Evolutionary conservation across 2,113 vertebrate genomes (phyloP), one percentile per base, ranked within the genome.

Genomic region (Probosciger aterrimus): DNA sequence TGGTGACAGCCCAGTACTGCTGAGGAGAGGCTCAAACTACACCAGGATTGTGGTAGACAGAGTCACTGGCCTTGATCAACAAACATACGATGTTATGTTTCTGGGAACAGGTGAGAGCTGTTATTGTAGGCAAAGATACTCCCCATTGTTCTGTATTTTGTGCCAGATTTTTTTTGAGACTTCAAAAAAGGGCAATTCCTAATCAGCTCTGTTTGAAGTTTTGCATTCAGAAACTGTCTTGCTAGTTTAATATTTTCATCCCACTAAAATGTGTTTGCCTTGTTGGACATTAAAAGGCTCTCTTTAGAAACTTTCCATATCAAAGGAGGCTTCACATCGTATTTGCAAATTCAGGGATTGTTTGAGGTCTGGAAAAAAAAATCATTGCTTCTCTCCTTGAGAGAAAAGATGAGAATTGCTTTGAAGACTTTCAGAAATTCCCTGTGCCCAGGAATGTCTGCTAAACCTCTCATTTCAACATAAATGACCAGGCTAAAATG

Each of bases 41-140:
- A 97, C 97, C 46, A 97, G 97, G 69, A 97, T 98, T 10, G 98
- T 97, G 1, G 98, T 98, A 82, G 98, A 98, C 87, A 90, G 92
- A 19, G 93, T 97, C 60, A 24, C 68, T 49, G 96, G 97, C 31
- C 96, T 98, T 31, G 96, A 98, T 6, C 91, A 97, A 57, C 52
- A 97, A 77, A 88, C 15, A 3, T 86, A 98, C 9, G 65, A 90
- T 6, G 97, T 98, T 69, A 97, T 98, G 97, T 99, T 98, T 93
- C 95, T 97, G 37, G 98, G 98, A 94, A 98, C 98, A 64, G 98
- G 98, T 98, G 92, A 69, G 95, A 46, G 41, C 30, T 71, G 70
- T 52, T 37, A 17, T 77, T 91, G 76, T 14, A 71, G 49, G 57
- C 33, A 33, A 52, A 59, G 11, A 13, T 4, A 19, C 6, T 41